phyloP scores from a whole-genome alignment of 2,113 vertebrate genomes.

The Sturnira hondurensis region DNA sequence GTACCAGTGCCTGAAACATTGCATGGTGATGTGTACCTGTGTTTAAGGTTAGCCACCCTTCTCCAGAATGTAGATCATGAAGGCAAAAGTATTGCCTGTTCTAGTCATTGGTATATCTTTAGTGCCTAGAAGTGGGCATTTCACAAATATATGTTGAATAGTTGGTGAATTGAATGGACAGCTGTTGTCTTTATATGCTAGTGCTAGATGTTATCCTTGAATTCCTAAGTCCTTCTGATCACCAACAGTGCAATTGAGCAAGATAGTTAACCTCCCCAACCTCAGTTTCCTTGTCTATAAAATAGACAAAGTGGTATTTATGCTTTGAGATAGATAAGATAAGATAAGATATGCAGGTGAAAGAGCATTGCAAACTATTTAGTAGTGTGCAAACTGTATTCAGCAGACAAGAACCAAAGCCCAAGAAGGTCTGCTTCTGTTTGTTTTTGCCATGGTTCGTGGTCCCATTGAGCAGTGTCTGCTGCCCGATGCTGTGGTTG shows the following conservation, averaged over 20 bases:
- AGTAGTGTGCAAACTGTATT: neutral
- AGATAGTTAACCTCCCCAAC: neutral
- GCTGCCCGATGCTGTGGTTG: neutral
- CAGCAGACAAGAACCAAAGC: neutral
- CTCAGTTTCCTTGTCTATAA: neutral
- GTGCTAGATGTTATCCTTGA: neutral
- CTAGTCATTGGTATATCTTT: neutral
- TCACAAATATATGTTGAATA: too few species aligned
- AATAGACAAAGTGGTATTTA: neutral
- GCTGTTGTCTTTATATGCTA: neutral
- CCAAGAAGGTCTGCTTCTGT: neutral
- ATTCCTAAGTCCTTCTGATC: neutral
- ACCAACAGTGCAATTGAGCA: neutral
- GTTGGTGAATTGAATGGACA: neutral
- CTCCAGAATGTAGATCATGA: neutral
- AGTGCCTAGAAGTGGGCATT: neutral
- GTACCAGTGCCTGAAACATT: neutral
- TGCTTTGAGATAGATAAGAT: neutral
- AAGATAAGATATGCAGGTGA: neutral
- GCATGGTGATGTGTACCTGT: neutral
- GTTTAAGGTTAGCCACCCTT: neutral
- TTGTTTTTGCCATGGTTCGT: accelerated
- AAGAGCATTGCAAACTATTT: neutral
- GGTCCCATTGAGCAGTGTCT: accelerated
- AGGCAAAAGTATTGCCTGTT: neutral